Evolutionary conservation across 2,113 vertebrate genomes (phyloP), one percentile per base, ranked within the genome.

Genomic region (Callithrix jacchus): DNA sequence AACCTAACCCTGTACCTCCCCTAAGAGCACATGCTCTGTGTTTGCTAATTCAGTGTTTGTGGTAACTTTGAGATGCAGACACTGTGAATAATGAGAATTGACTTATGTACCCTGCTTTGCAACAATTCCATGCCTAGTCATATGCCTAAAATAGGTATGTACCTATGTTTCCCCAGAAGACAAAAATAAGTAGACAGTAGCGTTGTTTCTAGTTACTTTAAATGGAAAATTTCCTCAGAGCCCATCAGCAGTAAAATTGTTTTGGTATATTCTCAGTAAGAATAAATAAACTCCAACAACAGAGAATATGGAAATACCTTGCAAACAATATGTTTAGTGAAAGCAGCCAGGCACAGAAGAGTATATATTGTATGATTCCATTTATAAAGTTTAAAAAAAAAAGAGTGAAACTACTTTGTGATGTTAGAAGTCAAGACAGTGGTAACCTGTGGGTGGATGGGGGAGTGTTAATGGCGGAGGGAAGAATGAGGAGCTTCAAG

Each of bases 391-490:
- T 82, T 52, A 5, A 52, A 30, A 66, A 47, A 74, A 93, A 25
- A 12, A 47, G 45, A 18, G 16, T 8, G 21, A 82, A 77, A 37
- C 25, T 32, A 30, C 42, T 12, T 10, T 21, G 11, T 16, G 11
- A 18, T 6, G 27, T 47, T n/a, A 17, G 70, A 35, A 37, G 42
- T 54, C 35, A 27, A 45, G 35, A 32, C 49, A 16, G n/a, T 6
- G 30, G n/a, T 35, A 56, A 3, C 35, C 45, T 49, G 37, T 1
- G 17, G 10, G 7, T 42, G 20, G 9, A 35, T 5, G 13, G 35
- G 10, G 1, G 0, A 12, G 9, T 11, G 5, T n/a, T 25, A 21
- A 8, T 9, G 37, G 17, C 11, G 4, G 16, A 49, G 32, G 13
- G 6, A n/a, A 47, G 64, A 23, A 16, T 1, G 8, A 84, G 14